Evolutionary conservation across 2,113 vertebrate genomes (phyloP).

Genomic region (Prunella himalayana): DNA sequence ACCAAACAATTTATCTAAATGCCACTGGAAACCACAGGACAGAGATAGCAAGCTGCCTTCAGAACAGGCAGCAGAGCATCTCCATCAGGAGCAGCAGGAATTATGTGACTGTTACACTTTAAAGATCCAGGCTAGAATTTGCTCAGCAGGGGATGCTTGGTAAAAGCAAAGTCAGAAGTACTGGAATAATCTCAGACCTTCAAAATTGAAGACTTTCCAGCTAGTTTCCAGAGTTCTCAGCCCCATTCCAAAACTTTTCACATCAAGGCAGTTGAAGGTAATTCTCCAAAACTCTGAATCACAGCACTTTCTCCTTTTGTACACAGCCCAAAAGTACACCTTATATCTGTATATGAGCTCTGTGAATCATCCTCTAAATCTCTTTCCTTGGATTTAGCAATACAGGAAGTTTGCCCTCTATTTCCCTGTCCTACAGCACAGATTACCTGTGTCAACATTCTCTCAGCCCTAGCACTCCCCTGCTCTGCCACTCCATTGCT

Average conservation of each 20-base stretch:
- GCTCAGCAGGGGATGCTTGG: background rate
- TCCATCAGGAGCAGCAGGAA: background rate
- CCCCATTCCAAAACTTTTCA: background rate
- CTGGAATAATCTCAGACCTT: background rate
- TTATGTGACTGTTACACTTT: background rate
- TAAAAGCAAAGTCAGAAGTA: background rate
- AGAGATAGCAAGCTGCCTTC: background rate
- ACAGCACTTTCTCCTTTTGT: background rate
- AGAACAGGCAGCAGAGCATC: background rate
- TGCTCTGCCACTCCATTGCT: background rate
- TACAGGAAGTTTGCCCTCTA: background rate
- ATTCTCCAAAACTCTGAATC: background rate
- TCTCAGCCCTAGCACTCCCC: background rate
- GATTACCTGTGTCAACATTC: background rate
- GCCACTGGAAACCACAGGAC: background rate
- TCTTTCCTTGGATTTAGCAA: background rate
- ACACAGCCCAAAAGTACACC: background rate
- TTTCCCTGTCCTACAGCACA: background rate
- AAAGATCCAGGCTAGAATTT: slow-evolving; percentile 7
- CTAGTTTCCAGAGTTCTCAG: background rate
- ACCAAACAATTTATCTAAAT: background rate
- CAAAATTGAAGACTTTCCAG: background rate
- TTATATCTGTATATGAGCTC: background rate
- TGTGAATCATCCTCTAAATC: background rate
- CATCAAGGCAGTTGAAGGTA: background rate